Conservation (phyloP, 1,140 invertebrate genomes). For the Lepidurus apus region DNA sequence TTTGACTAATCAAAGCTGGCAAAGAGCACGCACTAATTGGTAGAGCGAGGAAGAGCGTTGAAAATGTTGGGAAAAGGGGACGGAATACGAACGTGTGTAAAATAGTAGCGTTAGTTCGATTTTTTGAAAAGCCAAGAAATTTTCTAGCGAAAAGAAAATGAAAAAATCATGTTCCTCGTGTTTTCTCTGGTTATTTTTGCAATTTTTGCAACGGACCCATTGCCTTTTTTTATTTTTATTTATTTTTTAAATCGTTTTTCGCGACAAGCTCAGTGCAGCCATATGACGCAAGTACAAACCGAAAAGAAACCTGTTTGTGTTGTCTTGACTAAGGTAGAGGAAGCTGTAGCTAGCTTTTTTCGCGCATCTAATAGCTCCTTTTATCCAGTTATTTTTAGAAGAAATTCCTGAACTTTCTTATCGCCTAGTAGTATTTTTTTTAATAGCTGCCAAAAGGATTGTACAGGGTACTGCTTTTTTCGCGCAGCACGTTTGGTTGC, state of each 20-base stretch:
- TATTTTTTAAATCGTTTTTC: background rate
- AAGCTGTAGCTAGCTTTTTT: background rate
- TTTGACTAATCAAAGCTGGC: background rate
- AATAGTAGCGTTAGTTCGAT: no score
- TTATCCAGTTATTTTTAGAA: background rate
- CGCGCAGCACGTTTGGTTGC: background rate
- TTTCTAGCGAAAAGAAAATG: background rate
- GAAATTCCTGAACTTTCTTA: background rate
- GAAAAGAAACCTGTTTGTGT: background rate
- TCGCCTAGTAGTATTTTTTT: background rate
- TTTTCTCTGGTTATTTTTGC: background rate
- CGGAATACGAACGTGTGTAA: no score
- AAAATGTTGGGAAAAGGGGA: no score
- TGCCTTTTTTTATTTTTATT: background rate
- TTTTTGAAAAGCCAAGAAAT: no score
- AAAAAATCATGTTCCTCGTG: background rate
- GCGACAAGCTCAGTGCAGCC: background rate
- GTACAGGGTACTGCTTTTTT: background rate
- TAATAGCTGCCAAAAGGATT: background rate
- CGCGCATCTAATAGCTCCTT: background rate
- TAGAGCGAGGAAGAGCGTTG: no score
- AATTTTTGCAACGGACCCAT: background rate
- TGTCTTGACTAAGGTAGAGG: background rate
- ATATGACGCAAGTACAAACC: slow-evolving; percentile 19
- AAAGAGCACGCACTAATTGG: no score